Base-by-base conservation (phyloP, 2,888 invertebrate genomes). In the Idaea aversata region DNA sequence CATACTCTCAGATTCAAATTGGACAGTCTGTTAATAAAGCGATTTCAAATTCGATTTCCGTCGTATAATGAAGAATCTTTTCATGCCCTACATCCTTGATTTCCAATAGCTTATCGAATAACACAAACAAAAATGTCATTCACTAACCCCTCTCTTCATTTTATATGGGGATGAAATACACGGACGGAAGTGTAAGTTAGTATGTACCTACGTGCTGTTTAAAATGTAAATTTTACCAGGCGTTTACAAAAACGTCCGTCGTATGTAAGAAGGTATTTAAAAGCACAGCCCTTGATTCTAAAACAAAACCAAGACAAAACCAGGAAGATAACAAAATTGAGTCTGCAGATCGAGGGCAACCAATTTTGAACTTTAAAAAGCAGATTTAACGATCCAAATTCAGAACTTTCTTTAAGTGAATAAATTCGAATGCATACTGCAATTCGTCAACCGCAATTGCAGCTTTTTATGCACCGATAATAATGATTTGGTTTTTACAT, bases 401-500 rank as follows among this genome's bases (percentile, higher is more conserved):
- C 36, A 4, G 36, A 10, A 5, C 36, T 7, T 7, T 47, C 13
- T 47, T 47, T 0, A 10, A 3, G 10, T 4, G 10, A 10, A 47
- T 47, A 47, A 47, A 47, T 47, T 47, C 47, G 10, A 47, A 13
- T 47, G 47, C 47, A 47, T 63, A 63, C 64, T 66, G 65, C 66
- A 64, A 63, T 66, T 66, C 66, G 59, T 66, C 66, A 47, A 47
- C 47, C 47, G 47, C 47, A 47, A 67, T 67, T 69, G 69, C 67
- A 67, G 47, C 47, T 58, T 67, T 25, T 65, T 69, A 66, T 66
- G 68, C 64, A 35, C 59, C 60, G 77, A 81, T 13, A 47, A 47
- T 47, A 47, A 47, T 47, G 47, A 47, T 47, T 47, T 80, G 78
- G 74, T 79, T 82, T 85, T 84, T 80, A 83, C 84, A 81, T 83